Evolutionary conservation across 1,140 invertebrate genomes (phyloP).

Genomic region (Drosophila ohnishii): DNA sequence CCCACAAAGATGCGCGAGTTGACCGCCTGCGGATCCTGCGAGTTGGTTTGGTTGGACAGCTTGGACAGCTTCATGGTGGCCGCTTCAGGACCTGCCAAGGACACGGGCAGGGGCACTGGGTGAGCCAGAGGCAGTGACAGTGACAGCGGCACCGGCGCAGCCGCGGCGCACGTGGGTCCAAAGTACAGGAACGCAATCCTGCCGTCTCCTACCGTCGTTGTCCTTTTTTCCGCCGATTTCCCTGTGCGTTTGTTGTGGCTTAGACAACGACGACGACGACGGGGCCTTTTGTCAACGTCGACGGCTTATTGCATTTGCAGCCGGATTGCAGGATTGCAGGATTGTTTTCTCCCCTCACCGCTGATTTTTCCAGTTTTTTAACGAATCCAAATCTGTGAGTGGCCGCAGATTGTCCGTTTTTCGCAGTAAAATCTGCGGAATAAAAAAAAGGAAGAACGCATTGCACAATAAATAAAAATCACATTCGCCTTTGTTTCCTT

Average conservation of each 20-base stretch:
- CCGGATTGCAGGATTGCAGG: slow-evolving; percentile 34
- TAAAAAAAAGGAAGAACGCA: slow-evolving; percentile 46
- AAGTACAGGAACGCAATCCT: slow-evolving; percentile 82
- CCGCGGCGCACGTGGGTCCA: slow-evolving; percentile 74
- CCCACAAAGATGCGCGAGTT: slow-evolving; percentile 95
- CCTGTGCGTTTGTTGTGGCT: slow-evolving; percentile 34
- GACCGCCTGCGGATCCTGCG: slow-evolving; percentile 93
- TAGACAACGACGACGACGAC: slow-evolving; percentile 34
- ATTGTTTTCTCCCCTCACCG: slow-evolving; percentile 19
- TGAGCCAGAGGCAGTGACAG: slow-evolving; percentile 36
- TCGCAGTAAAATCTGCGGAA: slow-evolving; percentile 69
- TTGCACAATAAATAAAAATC: slow-evolving; percentile 68
- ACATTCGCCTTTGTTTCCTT: slow-evolving; percentile 56
- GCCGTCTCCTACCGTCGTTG: slow-evolving; percentile 42
- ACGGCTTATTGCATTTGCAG: slow-evolving; percentile 76
- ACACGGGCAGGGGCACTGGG: slow-evolving; percentile 53
- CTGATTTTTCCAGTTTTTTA: slow-evolving; percentile 65
- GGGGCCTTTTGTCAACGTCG: slow-evolving; percentile 59
- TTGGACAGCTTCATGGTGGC: slow-evolving; percentile 89
- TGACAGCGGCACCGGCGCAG: slow-evolving; percentile 61
- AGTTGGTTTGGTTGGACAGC: slow-evolving; percentile 94
- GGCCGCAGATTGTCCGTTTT: slow-evolving; percentile 55
- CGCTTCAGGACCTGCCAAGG: slow-evolving; percentile 35
- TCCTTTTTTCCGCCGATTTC: neutral
- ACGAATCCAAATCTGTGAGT: slow-evolving; percentile 67